Evolutionary conservation across 1,140 invertebrate species (phyloP).

Genomic region (Ridgeia piscesae): DNA sequence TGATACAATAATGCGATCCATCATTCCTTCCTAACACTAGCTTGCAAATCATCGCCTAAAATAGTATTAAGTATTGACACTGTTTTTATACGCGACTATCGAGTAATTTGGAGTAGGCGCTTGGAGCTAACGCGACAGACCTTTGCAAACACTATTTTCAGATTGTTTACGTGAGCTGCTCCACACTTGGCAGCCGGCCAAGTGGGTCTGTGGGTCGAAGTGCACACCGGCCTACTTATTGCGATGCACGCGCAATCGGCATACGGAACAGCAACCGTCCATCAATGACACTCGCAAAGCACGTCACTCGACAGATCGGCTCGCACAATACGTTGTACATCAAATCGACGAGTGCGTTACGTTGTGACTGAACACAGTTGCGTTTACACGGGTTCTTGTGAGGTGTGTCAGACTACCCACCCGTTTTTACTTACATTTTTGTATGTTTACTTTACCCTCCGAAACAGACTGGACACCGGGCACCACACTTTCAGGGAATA

Average conservation of each 20-base stretch:
- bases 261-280: neutral
- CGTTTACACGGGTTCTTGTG: no score
- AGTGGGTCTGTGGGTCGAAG: neutral
- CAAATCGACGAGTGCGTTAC: no score
- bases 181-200: neutral
- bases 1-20: neutral
- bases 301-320: no score
- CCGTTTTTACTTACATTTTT: no score
- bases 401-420: no score
- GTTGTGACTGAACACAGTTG: no score
- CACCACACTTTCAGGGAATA: no score
- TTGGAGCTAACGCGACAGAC: neutral
- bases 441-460: no score
- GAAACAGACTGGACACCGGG: no score
- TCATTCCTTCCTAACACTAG: neutral
- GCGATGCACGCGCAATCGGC: neutral
- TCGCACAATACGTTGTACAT: no score
- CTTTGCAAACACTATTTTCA: neutral
- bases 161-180: neutral
- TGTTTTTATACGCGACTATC: neutral
- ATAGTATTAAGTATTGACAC: neutral
- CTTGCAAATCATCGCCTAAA: neutral
- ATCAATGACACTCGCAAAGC: no score
- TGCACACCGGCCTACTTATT: neutral
- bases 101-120: neutral